Evolutionary conservation across 2,113 vertebrate genomes (phyloP).

Genomic region (Phyllopteryx taeniolatus): DNA sequence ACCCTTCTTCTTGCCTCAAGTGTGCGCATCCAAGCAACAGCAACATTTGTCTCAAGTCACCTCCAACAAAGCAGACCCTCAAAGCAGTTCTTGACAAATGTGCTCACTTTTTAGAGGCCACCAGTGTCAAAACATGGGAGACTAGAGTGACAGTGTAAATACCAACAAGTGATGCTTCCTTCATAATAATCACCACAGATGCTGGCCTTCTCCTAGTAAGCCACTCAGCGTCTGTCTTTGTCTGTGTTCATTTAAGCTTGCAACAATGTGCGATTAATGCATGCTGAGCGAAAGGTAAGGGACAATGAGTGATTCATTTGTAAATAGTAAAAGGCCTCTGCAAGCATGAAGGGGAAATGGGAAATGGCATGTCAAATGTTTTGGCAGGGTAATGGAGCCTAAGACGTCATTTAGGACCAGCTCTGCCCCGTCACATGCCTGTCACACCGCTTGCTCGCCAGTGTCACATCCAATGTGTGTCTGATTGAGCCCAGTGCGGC

Average conservation of each 20-base stretch:
- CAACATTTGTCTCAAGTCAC: conserved; percentile 66
- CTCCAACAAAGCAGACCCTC: conserved; percentile 46
- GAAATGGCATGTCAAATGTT: conserved; percentile 66
- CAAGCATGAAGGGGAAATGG: conserved; percentile 71
- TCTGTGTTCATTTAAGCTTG: conserved; percentile 32
- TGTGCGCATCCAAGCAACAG: conserved; percentile 53
- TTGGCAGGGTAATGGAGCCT: conserved; percentile 73
- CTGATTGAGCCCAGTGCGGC: conserved; percentile 38
- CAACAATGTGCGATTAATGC: conserved; percentile 63
- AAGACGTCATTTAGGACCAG: conserved; percentile 70
- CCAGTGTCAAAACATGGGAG: conserved; percentile 49
- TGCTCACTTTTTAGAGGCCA: conserved; percentile 43
- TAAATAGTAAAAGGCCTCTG: conserved; percentile 54
- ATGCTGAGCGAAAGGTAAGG: conserved; percentile 51
- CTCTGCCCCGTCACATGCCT: conserved; percentile 67
- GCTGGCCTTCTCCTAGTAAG: conserved; percentile 34
- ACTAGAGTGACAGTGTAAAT: conserved; percentile 64
- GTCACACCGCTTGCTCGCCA: conserved; percentile 61
- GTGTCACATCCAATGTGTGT: conserved; percentile 67
- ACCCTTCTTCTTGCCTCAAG: background rate
- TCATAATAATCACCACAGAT: conserved; percentile 57
- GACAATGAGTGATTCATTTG: conserved; percentile 65
- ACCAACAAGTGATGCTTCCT: conserved; percentile 56
- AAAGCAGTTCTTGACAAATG: conserved; percentile 49
- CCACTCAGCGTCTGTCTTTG: conserved; percentile 31